Base-by-base conservation (phyloP, 2,888 invertebrate genomes). In the Apamea epomidion region DNA sequence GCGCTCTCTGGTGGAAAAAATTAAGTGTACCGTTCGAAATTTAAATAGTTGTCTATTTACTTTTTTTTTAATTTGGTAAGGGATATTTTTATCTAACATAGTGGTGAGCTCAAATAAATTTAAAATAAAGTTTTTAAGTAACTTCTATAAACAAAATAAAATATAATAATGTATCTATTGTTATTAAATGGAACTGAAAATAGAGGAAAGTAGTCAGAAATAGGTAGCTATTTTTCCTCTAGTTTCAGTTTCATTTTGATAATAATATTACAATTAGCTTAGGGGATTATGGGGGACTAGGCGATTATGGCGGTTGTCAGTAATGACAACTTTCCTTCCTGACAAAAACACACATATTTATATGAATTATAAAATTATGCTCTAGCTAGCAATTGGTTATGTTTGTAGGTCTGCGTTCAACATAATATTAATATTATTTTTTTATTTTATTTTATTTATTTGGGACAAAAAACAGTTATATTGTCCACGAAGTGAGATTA, bases 1-100 rank as follows among this genome's bases (percentile, higher is more conserved):
- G 48, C 54, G 37, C 12, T 18, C 45, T 62, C 32, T 64, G 18
- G 10, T 76, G 5, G 18, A 60, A 42, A 42, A 45, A 62, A 45
- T 62, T 42, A 32, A 67, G 14, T n/a, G 25, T 18, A 58, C 29
- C 10, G 10, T 81, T 75, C 25, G 42, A 16, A 60, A n/a, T 77
- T 77, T 12, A 78, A 29, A 76, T 54, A 25, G 0, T 76, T n/a
- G 32, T 67, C 16, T 12, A 58, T n/a, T 37, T 58, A n/a, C n/a
- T 12, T 77, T 68, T 75, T 32, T 51, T 32, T 51, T 32, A 16
- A 1, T 16, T 71, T 5, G 7, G 1, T 7, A 70, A 0, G 25
- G 29, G 8, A 25, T 70, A 32, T 51, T 51, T 58, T 32, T 51
- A 69, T 7, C 25, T 4, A 5, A 65, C 2, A 0, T 25, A 42